Evolutionary conservation across 2,113 vertebrate species (phyloP).

Genomic region (Bolborhynchus lineola): DNA sequence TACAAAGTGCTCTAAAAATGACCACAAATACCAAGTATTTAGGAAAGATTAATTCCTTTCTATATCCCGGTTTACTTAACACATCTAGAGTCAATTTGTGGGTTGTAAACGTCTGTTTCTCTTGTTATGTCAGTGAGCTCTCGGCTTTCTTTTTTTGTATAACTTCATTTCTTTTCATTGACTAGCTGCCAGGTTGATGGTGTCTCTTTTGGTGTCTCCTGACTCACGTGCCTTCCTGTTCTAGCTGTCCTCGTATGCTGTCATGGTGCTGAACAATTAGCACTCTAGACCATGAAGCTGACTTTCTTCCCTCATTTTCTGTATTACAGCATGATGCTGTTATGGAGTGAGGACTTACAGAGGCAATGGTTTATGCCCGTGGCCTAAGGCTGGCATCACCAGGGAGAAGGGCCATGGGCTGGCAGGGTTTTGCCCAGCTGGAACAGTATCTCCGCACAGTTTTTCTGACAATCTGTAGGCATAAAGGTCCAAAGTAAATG

Average conservation of each 20-base stretch:
- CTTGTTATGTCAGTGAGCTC: not conserved
- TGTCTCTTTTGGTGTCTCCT: not conserved
- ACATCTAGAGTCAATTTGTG: not conserved
- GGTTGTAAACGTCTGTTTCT: not conserved
- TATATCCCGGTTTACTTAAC: constrained; percentile 15
- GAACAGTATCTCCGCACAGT: fast-evolving
- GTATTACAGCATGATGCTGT: not conserved
- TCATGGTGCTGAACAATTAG: not conserved
- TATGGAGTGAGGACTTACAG: not conserved
- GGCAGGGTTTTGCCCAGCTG: not conserved
- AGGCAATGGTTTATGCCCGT: not conserved
- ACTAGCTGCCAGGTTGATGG: not conserved
- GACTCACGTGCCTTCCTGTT: not conserved
- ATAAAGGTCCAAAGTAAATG: not conserved
- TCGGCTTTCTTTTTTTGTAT: not conserved
- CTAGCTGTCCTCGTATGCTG: not conserved
- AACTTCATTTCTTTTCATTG: not conserved
- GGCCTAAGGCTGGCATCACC: not conserved
- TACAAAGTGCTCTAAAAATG: constrained; percentile 31
- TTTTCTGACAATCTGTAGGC: not conserved
- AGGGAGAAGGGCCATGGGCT: not conserved
- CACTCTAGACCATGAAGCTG: not conserved
- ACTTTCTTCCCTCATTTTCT: not conserved
- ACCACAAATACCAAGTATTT: not conserved
- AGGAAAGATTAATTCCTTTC: constrained; percentile 44